These are phyloP conservation scores for Daphoenositta chrysoptera DNA, from an alignment of 2,113 vertebrate genomes.

Conservation along the genomic window DNA sequence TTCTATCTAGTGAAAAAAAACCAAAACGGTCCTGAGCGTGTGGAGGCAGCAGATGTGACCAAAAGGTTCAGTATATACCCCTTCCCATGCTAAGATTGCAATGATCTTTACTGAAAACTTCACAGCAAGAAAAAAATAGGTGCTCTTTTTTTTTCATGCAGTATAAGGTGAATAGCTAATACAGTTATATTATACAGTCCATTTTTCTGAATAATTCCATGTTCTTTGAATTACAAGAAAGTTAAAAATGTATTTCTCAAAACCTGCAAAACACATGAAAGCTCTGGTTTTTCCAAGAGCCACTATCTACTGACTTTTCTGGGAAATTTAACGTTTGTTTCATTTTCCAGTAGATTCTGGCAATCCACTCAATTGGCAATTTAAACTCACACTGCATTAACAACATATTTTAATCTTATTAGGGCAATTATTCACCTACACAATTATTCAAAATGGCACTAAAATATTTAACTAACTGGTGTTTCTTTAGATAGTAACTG, in stretches of 20 bases:
- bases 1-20: neutral
- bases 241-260: neutral
- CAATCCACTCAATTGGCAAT: neutral
- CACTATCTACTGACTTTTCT: neutral
- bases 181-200: neutral
- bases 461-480: neutral
- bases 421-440: neutral
- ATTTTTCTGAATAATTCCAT: neutral
- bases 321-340: neutral
- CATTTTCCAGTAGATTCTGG: neutral
- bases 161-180: neutral
- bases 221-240: neutral
- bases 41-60: slow-evolving; percentile 29
- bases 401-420: neutral
- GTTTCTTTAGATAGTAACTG: neutral
- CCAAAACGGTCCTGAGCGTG: neutral
- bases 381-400: neutral
- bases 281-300: neutral
- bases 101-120: neutral
- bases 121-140: neutral
- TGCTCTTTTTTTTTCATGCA: neutral
- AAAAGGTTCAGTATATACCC: neutral
- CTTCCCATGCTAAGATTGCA: neutral
- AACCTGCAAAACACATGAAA: neutral
- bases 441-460: neutral